Evolutionary conservation across 2,888 invertebrate species (phyloP), one percentile per base, ranked within the genome.

Genomic region (Epirrhoe tristata): DNA sequence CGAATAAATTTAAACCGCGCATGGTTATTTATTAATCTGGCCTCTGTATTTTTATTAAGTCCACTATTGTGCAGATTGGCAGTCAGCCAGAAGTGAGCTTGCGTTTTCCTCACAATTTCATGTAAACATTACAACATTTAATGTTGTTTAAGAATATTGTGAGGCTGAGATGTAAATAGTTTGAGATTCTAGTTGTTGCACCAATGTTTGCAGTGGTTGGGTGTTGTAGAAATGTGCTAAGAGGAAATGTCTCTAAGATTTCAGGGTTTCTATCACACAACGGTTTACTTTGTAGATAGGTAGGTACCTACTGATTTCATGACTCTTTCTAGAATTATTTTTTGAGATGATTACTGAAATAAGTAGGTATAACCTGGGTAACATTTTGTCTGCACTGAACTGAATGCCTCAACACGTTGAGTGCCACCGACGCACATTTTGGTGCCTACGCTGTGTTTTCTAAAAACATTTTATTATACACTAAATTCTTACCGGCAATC

Each of bases 401-500:
- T 24, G 24, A 24, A 24, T 24, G 24, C 3, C 24, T 24, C 3
- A 24, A 2, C 3, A 24, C 24, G 24, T 24, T 24, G 1, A 24
- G 24, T 24, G 24, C 24, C 3, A 24, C 24, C 24, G 24, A 24
- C 24, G 24, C 24, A 2, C 3, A 24, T 24, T 24, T 2, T 24
- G 24, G 4, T 12, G 5, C 12, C 7, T 32, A 34, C 24, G 24
- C 24, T 24, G 24, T 24, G 24, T 24, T 34, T 34, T 7, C 12
- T 43, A 12, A 43, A 5, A 17, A 36, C 24, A 1, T 39, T 39
- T 39, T 24, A n/a, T 17, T 56, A 17, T 31, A 31, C 7, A 52
- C 10, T 63, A 24, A 39, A 43, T 51, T 46, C 96, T 95, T 94
- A 97, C 97, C 97, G 89, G 97, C 97, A 83, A 97, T 96, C 94